These are phyloP conservation scores for Cyrtorhinus lividipennis DNA, from an alignment of 1,140 invertebrate genomes.

Conservation along the genomic window DNA sequence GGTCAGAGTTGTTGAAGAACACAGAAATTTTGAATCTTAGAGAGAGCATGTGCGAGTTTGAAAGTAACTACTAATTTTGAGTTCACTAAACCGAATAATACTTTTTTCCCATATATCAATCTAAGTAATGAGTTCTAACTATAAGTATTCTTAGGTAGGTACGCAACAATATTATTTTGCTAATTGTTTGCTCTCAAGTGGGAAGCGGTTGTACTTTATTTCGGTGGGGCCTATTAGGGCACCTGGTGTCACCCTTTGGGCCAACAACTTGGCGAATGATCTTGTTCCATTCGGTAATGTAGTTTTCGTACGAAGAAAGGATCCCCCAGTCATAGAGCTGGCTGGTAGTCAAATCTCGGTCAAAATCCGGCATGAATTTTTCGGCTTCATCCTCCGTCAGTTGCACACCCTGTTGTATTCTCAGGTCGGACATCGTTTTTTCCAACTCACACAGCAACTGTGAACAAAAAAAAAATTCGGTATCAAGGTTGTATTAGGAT, in stretches of 20 bases:
- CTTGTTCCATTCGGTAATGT: constrained; percentile 12
- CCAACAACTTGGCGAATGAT: constrained; percentile 13
- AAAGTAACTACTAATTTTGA: no score
- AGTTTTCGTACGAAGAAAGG: constrained; percentile 7
- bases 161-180: background rate
- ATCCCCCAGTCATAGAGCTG: constrained; percentile 15
- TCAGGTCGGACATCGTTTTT: constrained; percentile 7
- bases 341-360: background rate
- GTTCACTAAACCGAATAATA: no score
- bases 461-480: background rate
- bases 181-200: background rate
- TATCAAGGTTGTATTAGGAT: no score
- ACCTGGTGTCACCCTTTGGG: constrained; percentile 11
- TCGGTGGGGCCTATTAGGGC: constrained; percentile 3
- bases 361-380: background rate
- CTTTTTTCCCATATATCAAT: no score
- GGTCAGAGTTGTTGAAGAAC: no score
- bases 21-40: no score
- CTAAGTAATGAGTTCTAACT: no score
- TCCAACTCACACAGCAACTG: constrained; percentile 13
- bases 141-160: no score
- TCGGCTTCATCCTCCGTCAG: background rate
- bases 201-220: constrained; percentile 10
- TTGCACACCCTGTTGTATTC: background rate
- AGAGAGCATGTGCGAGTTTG: no score